Evolutionary conservation across 2,888 invertebrate species (phyloP).

Genomic region (Galerucella calmariensis): DNA sequence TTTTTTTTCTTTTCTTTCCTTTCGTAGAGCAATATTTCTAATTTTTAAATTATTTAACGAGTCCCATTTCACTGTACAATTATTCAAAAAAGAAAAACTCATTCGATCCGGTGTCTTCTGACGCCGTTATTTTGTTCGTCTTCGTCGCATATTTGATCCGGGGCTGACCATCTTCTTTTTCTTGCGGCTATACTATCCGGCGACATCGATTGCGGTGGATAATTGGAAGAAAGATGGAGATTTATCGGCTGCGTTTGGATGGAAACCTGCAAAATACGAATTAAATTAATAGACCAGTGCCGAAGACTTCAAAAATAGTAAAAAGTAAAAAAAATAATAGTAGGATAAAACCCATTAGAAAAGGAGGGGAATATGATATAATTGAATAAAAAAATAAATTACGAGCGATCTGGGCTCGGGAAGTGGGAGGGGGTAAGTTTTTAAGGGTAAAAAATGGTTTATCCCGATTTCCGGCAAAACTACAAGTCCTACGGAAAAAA

Average conservation of each 20-base stretch:
- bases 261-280: slow-evolving; percentile 13
- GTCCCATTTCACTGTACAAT: slow-evolving; percentile 43
- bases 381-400: too few species aligned
- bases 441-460: too few species aligned
- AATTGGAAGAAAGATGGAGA: slow-evolving; percentile 48
- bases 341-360: too few species aligned
- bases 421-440: too few species aligned
- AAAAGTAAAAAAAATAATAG: too few species aligned
- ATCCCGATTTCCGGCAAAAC: too few species aligned
- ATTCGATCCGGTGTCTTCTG: slow-evolving; percentile 35
- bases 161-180: slow-evolving; percentile 67
- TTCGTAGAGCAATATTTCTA: slow-evolving; percentile 47
- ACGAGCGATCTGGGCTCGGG: too few species aligned
- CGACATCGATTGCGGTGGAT: slow-evolving; percentile 46
- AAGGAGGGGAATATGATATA: too few species aligned
- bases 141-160: slow-evolving; percentile 65
- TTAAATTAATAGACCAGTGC: background rate
- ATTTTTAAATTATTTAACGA: slow-evolving; percentile 43
- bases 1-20: slow-evolving; percentile 27
- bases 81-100: slow-evolving; percentile 12
- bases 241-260: slow-evolving; percentile 51
- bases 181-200: slow-evolving; percentile 52
- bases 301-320: too few species aligned
- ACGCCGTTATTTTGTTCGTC: slow-evolving; percentile 51
- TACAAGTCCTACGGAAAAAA: too few species aligned